Conservation (phyloP, 2,888 invertebrate genomes). For the Aleiodes testaceus region DNA sequence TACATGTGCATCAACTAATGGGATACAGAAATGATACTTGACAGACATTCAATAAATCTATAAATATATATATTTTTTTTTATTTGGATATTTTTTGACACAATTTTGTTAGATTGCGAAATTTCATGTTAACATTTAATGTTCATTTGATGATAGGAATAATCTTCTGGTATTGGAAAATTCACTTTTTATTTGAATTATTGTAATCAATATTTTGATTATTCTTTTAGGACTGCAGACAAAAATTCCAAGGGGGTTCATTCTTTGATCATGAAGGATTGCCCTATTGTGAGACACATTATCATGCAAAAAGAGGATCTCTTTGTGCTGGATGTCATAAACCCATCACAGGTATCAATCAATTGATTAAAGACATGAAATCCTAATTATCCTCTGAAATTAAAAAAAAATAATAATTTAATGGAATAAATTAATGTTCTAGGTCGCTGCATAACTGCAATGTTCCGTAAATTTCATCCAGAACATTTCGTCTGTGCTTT, state of each 20-base stretch:
- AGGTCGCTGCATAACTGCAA: conserved; percentile 97
- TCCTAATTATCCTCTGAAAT: no score
- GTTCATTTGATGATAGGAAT: neutral
- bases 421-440: conserved; percentile 53
- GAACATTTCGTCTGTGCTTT: conserved; percentile 99
- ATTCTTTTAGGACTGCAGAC: conserved; percentile 89
- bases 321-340: conserved; percentile 98
- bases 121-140: neutral
- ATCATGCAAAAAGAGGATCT: conserved; percentile 97
- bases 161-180: neutral
- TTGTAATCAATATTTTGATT: conserved; percentile 52
- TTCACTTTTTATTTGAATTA: no score
- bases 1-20: neutral
- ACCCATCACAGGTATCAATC: conserved; percentile 85
- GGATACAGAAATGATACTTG: neutral
- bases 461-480: conserved; percentile 99
- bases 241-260: conserved; percentile 96
- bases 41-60: neutral
- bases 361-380: conserved; percentile 3
- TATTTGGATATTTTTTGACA: neutral
- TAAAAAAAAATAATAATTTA: no score
- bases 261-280: conserved; percentile 99
- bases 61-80: neutral
- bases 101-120: no score
- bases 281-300: conserved; percentile 99